Percentiles rank a stretch among this genome's conserved stretches.
Evolutionary conservation across 2,113 vertebrate genomes (phyloP).

Genomic region (Prochilodus magdalenae): DNA sequence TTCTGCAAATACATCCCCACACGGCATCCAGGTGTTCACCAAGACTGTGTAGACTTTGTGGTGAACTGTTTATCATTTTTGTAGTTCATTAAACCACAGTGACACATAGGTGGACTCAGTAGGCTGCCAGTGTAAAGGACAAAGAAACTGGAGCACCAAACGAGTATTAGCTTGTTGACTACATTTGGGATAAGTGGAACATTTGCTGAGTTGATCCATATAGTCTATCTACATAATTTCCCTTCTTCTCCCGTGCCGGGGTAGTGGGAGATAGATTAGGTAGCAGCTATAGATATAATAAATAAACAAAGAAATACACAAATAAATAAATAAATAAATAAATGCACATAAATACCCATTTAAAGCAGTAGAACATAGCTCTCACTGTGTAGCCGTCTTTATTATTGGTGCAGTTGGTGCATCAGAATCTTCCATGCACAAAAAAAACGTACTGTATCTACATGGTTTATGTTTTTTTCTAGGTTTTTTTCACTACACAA

Average conservation of each 20-base stretch:
- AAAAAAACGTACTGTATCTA: slow-evolving; percentile 35
- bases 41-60: no score
- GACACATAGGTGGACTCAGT: no score
- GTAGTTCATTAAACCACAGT: no score
- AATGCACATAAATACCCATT: neutral
- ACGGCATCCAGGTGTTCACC: no score
- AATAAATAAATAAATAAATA: no score
- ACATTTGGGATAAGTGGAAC: no score
- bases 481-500: slow-evolving; percentile 34
- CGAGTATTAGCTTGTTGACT: no score
- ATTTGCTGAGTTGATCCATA: neutral
- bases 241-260: neutral
- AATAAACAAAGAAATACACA: no score
- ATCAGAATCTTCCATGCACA: slow-evolving; percentile 48
- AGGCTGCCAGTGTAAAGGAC: no score
- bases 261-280: neutral
- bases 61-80: no score
- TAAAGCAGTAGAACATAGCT: neutral
- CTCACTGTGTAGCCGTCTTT: slow-evolving; percentile 18
- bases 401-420: slow-evolving; percentile 48
- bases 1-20: no score
- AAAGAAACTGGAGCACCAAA: no score
- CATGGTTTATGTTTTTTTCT: neutral
- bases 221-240: neutral
- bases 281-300: neutral